Conservation (phyloP, 2,888 invertebrate species). For the Sepioteuthis lessoniana region DNA sequence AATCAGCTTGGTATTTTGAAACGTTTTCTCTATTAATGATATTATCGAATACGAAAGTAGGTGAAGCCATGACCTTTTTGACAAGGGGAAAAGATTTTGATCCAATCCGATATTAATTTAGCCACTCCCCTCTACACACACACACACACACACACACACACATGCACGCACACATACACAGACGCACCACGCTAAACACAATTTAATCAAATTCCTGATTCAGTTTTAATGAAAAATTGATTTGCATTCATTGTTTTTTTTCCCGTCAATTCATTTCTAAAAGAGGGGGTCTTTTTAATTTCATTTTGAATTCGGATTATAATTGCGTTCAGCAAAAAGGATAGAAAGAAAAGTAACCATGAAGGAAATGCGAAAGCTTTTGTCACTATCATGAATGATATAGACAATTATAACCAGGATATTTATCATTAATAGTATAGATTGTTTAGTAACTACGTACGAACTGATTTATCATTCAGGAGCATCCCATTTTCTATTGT, state of each 20-base stretch:
- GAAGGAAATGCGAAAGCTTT: background rate
- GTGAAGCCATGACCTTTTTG: background rate
- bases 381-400: too few species aligned
- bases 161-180: too few species aligned
- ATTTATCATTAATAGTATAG: too few species aligned
- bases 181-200: background rate
- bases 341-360: background rate
- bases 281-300: background rate
- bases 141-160: too few species aligned
- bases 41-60: background rate
- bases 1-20: background rate
- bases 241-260: background rate
- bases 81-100: background rate
- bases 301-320: background rate
- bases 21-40: background rate
- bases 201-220: background rate
- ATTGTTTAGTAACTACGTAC: too few species aligned
- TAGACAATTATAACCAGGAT: too few species aligned
- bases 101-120: background rate
- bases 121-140: background rate
- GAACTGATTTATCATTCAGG: too few species aligned
- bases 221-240: background rate
- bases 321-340: background rate
- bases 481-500: too few species aligned
- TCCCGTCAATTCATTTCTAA: background rate